Conservation (phyloP, 2,888 invertebrate species). For the Drosophila trichaetosa region DNA sequence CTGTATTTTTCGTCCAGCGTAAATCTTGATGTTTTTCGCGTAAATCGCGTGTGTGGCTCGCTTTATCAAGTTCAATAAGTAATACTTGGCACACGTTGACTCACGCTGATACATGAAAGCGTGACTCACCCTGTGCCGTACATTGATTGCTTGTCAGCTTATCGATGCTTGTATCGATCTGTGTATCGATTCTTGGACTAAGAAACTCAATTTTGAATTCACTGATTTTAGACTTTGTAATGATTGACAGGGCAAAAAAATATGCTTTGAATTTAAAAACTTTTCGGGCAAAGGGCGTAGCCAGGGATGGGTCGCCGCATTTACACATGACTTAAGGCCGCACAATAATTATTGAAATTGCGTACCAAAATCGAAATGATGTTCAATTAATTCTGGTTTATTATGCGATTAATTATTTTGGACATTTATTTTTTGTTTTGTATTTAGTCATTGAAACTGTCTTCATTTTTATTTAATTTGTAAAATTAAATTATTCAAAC, state of each 20-base stretch:
- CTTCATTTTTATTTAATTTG: conserved; percentile 54
- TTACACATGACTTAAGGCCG: background rate
- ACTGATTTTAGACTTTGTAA: background rate
- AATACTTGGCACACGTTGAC: conserved; percentile 48
- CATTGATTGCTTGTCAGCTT: background rate
- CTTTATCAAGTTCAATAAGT: conserved; percentile 20
- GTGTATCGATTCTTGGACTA: background rate
- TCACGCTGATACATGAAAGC: conserved; percentile 20
- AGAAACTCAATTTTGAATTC: conserved; percentile 1
- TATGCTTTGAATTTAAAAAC: background rate
- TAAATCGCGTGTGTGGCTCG: conserved; percentile 43
- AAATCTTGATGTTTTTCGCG: conserved; percentile 14
- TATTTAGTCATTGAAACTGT: conserved; percentile 50
- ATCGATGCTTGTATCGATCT: conserved; percentile 28
- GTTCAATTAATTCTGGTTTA: background rate
- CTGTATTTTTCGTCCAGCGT: conserved; percentile 54
- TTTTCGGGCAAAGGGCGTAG: background rate
- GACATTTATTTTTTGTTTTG: conserved; percentile 1
- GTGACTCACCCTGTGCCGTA: conserved; percentile 36
- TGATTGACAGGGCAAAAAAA: background rate
- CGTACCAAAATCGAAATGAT: background rate
- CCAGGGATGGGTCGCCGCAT: background rate
- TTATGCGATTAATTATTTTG: conserved; percentile 18
- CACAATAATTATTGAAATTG: background rate
- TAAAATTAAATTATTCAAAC: conserved; percentile 60